phyloP scores from a whole-genome alignment of 2,888 invertebrate species.

The Copidosoma aretas region DNA sequence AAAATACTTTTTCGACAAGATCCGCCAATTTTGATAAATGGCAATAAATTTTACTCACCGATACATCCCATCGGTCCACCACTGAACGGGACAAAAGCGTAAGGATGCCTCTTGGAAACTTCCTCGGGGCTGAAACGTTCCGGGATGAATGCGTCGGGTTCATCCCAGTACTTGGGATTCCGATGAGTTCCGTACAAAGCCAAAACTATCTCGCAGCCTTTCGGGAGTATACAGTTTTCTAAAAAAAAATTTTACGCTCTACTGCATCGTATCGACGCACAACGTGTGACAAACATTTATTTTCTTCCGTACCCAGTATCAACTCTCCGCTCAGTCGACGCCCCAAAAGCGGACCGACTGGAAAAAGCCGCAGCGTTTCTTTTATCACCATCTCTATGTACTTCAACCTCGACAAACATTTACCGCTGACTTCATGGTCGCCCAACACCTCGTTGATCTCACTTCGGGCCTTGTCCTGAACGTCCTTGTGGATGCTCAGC shows the following conservation, averaged over 20 bases:
- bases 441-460: constrained; percentile 38
- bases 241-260: no score
- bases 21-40: no score
- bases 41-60: constrained; percentile 29
- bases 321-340: constrained; percentile 39
- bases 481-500: constrained; percentile 41
- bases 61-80: constrained; percentile 43
- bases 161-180: constrained; percentile 37
- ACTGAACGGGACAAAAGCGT: constrained; percentile 43
- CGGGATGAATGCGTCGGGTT: constrained; percentile 41
- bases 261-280: not conserved
- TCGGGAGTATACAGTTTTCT: constrained; percentile 44
- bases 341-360: constrained; percentile 44
- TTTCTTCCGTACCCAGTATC: constrained; percentile 31
- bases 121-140: constrained; percentile 41
- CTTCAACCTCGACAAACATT: constrained; percentile 39
- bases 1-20: no score
- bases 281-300: not conserved
- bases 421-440: constrained; percentile 22
- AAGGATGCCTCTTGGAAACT: constrained; percentile 39
- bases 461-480: constrained; percentile 42
- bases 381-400: constrained; percentile 45
- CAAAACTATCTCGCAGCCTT: constrained; percentile 40
- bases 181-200: constrained; percentile 39
- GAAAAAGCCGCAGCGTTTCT: constrained; percentile 44